phyloP scores from a whole-genome alignment of 2,797 vertebrate species.

The Graptemys geographica region DNA sequence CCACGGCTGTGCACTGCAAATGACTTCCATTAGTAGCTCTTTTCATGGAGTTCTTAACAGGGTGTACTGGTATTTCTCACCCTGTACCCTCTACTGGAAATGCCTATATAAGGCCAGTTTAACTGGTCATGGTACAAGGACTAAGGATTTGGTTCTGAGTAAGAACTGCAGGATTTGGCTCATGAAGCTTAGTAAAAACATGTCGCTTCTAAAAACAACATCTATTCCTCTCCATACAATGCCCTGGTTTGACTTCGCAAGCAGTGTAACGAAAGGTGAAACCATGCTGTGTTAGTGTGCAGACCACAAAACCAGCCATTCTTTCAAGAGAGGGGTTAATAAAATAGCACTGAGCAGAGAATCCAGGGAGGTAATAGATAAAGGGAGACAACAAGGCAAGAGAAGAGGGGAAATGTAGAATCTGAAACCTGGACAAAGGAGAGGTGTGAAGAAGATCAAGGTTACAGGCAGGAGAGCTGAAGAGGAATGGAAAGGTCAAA shows the following conservation, averaged over 20 bases:
- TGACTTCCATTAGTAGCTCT: not conserved
- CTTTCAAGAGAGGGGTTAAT: not conserved
- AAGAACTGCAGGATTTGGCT: not conserved
- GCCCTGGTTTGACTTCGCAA: conserved; percentile 17
- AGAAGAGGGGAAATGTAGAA: not conserved
- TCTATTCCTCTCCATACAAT: not conserved
- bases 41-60: not conserved
- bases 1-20: not conserved
- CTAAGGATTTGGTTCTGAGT: not conserved
- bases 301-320: not conserved
- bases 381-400: not conserved
- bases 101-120: not conserved
- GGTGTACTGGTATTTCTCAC: not conserved
- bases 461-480: not conserved
- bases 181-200: conserved; percentile 13
- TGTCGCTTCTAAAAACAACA: conserved; percentile 28
- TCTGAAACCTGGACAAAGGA: rapidly evolving
- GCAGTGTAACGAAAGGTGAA: not conserved
- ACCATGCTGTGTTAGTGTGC: not conserved
- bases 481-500: not conserved
- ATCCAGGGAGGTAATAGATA: not conserved
- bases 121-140: not conserved
- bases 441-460: not conserved
- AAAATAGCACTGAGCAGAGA: not conserved
- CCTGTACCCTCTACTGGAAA: not conserved